Percentiles rank a stretch among this genome's conserved stretches.
Evolutionary conservation across 2,888 invertebrate species (phyloP).

Genomic region (Aleiodes testaceus): DNA sequence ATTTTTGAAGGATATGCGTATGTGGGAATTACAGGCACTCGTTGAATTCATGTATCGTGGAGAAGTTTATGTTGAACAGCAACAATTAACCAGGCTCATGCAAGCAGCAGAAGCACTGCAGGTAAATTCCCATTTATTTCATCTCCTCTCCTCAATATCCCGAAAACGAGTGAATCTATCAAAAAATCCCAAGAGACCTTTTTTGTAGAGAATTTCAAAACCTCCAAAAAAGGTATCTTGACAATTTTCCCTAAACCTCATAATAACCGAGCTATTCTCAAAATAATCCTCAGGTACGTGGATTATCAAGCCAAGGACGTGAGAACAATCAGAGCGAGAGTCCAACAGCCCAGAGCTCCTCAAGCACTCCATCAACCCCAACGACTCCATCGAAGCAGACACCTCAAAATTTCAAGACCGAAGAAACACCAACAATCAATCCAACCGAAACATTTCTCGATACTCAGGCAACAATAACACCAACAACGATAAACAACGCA

Average conservation of each 20-base stretch:
- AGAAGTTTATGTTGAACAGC: slow-evolving; percentile 70
- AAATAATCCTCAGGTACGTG: slow-evolving; percentile 63
- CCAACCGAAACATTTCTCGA: slow-evolving; percentile 27
- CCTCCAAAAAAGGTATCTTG: no score
- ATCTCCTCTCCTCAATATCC: no score
- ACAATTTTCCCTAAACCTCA: slow-evolving; percentile 3
- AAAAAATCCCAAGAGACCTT: no score
- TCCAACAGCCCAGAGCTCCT: slow-evolving; percentile 55
- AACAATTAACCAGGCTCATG: slow-evolving; percentile 69
- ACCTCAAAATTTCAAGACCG: slow-evolving; percentile 55
- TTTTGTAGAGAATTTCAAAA: no score
- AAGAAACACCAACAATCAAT: slow-evolving; percentile 57
- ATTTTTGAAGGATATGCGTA: slow-evolving; percentile 85
- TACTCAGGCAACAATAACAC: slow-evolving; percentile 49
- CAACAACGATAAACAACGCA: slow-evolving; percentile 52
- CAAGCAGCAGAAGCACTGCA: slow-evolving; percentile 70
- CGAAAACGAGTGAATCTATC: no score
- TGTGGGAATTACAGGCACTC: slow-evolving; percentile 71
- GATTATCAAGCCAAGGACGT: slow-evolving; percentile 68
- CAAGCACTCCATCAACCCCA: slow-evolving; percentile 56
- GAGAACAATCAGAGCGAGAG: slow-evolving; percentile 58
- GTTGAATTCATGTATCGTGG: slow-evolving; percentile 72
- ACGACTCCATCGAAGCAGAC: slow-evolving; percentile 57
- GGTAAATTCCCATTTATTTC: no score
- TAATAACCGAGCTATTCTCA: not conserved